Percentiles rank a stretch among this genome's conserved stretches.
Conservation (phyloP, 2,888 invertebrate species). For the Linyphia triangularis region DNA sequence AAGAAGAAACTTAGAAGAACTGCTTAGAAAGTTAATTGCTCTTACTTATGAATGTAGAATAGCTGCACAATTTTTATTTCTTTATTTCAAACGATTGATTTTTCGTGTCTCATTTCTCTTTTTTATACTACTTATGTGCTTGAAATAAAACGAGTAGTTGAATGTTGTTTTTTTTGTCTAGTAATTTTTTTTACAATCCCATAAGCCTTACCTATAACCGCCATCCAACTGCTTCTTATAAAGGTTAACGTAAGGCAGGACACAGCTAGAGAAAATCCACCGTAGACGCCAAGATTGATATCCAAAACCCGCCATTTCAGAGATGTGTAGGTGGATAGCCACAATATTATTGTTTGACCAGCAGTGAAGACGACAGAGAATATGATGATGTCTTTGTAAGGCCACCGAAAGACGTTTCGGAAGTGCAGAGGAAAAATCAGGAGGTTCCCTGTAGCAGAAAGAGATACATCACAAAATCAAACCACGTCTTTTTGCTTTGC, state of each 20-base stretch:
- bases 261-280: slow-evolving; percentile 29
- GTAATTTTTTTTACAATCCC: no score
- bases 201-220: slow-evolving; percentile 21
- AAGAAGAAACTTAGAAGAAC: no score
- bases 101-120: neutral
- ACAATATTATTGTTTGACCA: slow-evolving; percentile 3
- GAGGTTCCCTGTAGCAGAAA: slow-evolving; percentile 40
- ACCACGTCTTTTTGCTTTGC: no score
- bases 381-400: slow-evolving; percentile 15
- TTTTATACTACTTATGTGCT: neutral
- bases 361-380: neutral
- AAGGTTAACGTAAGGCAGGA: slow-evolving; percentile 39
- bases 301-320: slow-evolving; percentile 23
- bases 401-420: slow-evolving; percentile 17
- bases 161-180: neutral
- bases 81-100: no score
- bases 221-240: neutral
- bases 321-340: slow-evolving; percentile 18
- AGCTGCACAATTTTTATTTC: no score
- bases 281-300: slow-evolving; percentile 38
- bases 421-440: slow-evolving; percentile 10
- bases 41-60: no score
- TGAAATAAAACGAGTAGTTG: neutral
- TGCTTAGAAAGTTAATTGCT: no score
- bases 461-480: no score